Evolutionary conservation across 2,888 invertebrate genomes (phyloP).

Genomic region (Abrostola tripartita): DNA sequence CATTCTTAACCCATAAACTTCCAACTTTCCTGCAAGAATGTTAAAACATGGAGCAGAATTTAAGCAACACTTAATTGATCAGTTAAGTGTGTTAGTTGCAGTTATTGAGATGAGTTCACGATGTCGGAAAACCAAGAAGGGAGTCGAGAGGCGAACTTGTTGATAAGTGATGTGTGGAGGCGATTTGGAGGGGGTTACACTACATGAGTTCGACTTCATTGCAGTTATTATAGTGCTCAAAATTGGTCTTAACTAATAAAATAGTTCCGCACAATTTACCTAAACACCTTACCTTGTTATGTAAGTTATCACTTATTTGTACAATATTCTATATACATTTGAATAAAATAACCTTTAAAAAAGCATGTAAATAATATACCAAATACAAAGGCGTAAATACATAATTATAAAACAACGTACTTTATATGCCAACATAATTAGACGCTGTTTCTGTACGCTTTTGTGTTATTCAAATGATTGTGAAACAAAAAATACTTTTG

Average conservation of each 20-base stretch:
- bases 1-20: neutral
- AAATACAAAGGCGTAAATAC: slow-evolving; percentile 1
- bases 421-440: neutral
- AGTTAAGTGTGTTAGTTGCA: neutral
- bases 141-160: too few relatives aligned
- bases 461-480: neutral
- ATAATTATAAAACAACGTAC: neutral
- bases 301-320: neutral
- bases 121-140: too few relatives aligned
- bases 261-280: too few relatives aligned
- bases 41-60: neutral
- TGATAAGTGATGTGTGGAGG: too few relatives aligned
- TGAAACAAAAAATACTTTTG: neutral
- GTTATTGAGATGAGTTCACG: neutral
- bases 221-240: too few relatives aligned
- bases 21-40: neutral
- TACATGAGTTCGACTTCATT: too few relatives aligned
- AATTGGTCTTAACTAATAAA: too few relatives aligned
- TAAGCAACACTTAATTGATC: neutral
- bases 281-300: too few relatives aligned
- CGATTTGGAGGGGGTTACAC: too few relatives aligned
- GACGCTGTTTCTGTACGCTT: neutral
- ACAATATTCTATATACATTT: too few relatives aligned
- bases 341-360: neutral
- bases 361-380: neutral